phyloP scores from a whole-genome alignment of 2,113 vertebrate genomes.

The Camelus bactrianus region DNA sequence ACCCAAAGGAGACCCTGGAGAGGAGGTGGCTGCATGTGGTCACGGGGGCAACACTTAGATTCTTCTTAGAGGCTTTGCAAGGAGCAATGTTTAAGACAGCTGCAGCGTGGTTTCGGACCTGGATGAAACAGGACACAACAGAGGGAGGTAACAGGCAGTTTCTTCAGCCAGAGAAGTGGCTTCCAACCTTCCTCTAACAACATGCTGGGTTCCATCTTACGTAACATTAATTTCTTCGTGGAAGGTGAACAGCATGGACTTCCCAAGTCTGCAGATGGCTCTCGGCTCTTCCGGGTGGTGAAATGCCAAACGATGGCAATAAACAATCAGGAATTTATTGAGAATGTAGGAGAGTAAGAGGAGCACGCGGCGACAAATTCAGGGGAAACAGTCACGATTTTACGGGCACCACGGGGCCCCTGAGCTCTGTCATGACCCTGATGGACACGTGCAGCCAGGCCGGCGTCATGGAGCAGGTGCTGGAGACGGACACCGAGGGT shows the following conservation, averaged over 20 bases:
- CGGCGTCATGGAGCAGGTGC: neutral
- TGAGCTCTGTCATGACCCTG: neutral
- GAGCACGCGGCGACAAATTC: neutral
- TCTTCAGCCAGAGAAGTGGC: neutral
- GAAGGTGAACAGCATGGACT: slow-evolving; percentile 80
- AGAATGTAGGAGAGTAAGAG: slow-evolving; percentile 30
- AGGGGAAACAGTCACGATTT: neutral
- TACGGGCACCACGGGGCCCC: neutral
- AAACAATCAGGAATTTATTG: slow-evolving; percentile 40
- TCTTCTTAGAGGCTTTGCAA: neutral
- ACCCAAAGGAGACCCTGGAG: neutral
- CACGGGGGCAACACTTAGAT: too few species aligned
- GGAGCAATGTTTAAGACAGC: neutral
- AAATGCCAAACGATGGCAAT: slow-evolving; percentile 75
- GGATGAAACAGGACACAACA: neutral
- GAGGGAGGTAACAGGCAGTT: neutral
- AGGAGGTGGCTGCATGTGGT: neutral
- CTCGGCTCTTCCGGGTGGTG: slow-evolving; percentile 73
- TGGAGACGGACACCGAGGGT: neutral
- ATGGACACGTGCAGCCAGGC: neutral
- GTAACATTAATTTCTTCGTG: slow-evolving; percentile 67
- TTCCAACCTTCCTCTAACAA: neutral
- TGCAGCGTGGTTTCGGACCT: neutral
- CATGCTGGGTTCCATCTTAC: slow-evolving; percentile 39
- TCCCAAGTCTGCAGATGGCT: slow-evolving; percentile 79